Conservation (phyloP, 1,140 invertebrate species). For the Euwallacea fornicatus region DNA sequence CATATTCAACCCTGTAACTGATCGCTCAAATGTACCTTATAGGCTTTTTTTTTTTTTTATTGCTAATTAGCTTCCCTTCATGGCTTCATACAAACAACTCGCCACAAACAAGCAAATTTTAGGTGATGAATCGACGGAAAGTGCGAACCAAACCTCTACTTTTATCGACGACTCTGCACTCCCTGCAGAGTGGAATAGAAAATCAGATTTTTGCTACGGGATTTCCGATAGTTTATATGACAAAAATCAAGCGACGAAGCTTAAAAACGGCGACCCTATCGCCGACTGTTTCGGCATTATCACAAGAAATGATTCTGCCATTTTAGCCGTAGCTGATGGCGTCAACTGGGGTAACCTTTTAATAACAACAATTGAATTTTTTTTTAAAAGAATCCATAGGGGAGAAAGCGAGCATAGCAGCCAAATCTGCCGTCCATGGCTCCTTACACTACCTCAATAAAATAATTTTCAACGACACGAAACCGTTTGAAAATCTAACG, state of each 20-base stretch:
- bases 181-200: conserved; percentile 65
- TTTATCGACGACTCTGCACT: conserved; percentile 41
- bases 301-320: conserved; percentile 75
- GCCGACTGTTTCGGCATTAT: conserved; percentile 89
- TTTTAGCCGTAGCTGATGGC: conserved; percentile 86
- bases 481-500: conserved; percentile 49
- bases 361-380: neutral
- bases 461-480: conserved; percentile 64
- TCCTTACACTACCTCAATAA: conserved; percentile 84
- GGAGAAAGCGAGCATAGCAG: conserved; percentile 84
- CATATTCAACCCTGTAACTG: too few species aligned
- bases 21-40: too few species aligned
- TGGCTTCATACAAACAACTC: too few species aligned
- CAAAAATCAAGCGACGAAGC: conserved; percentile 73
- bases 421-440: conserved; percentile 84
- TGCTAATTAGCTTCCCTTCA: too few species aligned
- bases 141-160: conserved; percentile 1
- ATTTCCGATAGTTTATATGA: conserved; percentile 76
- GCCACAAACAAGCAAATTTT: conserved; percentile 12
- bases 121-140: conserved; percentile 35
- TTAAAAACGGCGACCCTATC: conserved; percentile 82
- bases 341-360: conserved; percentile 82
- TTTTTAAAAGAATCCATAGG: conserved; percentile 53
- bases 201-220: conserved; percentile 69
- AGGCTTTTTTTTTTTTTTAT: too few species aligned